Base-by-base conservation (phyloP, 2,797 vertebrate genomes). In the Xenops minutus region DNA sequence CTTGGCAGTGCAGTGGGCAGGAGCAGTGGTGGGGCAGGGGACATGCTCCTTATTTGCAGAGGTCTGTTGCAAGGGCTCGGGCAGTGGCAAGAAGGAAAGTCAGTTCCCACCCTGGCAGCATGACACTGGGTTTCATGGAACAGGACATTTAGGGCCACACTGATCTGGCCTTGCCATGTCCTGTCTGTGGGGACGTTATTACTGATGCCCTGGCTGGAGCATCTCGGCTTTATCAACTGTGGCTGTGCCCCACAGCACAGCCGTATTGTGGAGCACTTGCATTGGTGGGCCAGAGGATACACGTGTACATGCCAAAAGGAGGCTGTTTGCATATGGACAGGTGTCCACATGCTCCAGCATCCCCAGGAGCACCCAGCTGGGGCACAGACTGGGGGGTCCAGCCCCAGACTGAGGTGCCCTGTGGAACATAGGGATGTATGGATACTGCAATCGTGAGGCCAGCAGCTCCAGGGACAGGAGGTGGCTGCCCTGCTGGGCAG, bases 391-490 rank as follows among this genome's bases (percentile, higher is more conserved):
- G 44, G 8, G 24, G 29, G 9, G 18, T 61, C 17, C 12, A n/a
- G 30, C 39, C 36, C 9, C 34, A 73, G 14, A 10, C 49, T 69
- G 51, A 0, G 0, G 14, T 76, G 39, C 37, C 26, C 39, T 80
- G 56, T 0, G 1, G 52, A 41, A 32, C 52, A 14, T 0, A 0
- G 26, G n/a, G n/a, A 34, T 36, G 9, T 37, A 20, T 24, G 7
- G 6, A 36, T 66, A 15, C 52, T 44, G 32, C 12, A 34, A 24
- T 0, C 0, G 32, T 2, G 14, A 74, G 34, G 37, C 21, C 55
- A 56, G 58, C 48, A 39, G n/a, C n/a, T 43, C 17, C 36, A 14
- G 30, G 48, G 41, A 14, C 10, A 69, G 44, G 20, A 52, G 21
- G 24, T 74, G 49, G n/a, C 61, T 67, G 63, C 56, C 18, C 67